These are phyloP conservation scores for Chiroxiphia lanceolata DNA, from an alignment of 2,797 vertebrate species.

Conservation along the genomic window DNA sequence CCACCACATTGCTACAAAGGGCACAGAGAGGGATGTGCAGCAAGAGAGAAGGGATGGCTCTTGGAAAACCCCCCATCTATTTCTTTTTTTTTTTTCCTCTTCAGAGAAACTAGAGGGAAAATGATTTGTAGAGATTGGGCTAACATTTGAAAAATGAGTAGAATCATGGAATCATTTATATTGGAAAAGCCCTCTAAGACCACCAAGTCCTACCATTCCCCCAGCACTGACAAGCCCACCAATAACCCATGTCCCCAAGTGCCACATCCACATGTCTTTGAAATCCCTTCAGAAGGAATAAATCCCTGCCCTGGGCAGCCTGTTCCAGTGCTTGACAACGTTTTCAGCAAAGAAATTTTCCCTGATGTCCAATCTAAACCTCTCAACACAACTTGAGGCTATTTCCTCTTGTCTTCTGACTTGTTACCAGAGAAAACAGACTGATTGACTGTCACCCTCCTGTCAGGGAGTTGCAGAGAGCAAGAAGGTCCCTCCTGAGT, in stretches of 20 bases:
- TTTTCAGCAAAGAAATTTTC: neutral
- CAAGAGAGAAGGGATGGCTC: neutral
- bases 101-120: neutral
- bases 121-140: neutral
- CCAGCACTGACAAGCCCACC: neutral
- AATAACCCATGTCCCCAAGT: rapidly evolving
- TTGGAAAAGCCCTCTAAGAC: neutral
- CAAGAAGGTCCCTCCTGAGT: neutral
- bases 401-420: neutral
- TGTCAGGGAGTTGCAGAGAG: neutral
- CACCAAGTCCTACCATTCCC: neutral
- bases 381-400: neutral
- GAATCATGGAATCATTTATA: neutral
- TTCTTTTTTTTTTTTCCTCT: neutral
- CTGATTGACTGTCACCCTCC: neutral
- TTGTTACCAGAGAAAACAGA: neutral
- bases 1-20: neutral
- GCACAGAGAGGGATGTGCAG: neutral
- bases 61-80: neutral
- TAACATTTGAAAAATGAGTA: neutral
- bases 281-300: neutral
- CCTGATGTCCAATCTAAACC: rapidly evolving
- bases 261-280: rapidly evolving
- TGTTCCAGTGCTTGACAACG: neutral
- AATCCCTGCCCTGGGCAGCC: neutral